Conservation (phyloP, 2,113 vertebrate genomes). For the Notechis scutatus region DNA sequence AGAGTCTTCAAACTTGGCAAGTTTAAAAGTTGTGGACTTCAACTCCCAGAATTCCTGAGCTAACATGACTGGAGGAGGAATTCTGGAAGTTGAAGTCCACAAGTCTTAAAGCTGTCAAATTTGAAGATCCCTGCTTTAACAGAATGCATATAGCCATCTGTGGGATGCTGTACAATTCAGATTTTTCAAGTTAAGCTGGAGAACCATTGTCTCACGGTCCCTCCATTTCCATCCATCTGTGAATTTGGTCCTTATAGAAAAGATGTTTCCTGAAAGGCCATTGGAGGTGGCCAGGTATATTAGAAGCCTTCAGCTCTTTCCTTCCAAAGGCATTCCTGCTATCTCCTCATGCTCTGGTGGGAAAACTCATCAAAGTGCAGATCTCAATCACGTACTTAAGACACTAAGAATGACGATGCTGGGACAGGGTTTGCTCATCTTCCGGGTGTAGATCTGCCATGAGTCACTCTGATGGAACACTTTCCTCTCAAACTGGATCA, state of each 20-base stretch:
- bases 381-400: background rate
- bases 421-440: background rate
- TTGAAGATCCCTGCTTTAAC: background rate
- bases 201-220: background rate
- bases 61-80: too few relatives aligned
- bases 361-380: background rate
- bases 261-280: background rate
- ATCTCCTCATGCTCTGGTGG: background rate
- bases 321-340: background rate
- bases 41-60: too few relatives aligned
- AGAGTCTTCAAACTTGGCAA: too few relatives aligned
- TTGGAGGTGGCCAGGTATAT: background rate
- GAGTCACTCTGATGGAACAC: slow-evolving; percentile 16
- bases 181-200: background rate
- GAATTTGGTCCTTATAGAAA: background rate
- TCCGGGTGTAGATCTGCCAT: background rate
- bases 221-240: background rate
- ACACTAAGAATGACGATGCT: background rate
- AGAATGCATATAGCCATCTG: background rate
- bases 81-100: too few relatives aligned
- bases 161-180: background rate
- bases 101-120: too few relatives aligned
- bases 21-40: too few relatives aligned
- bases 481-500: slow-evolving; percentile 26
- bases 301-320: background rate